These are phyloP conservation scores for Tyria jacobaeae DNA, from an alignment of 2,888 invertebrate genomes.

Conservation along the genomic window DNA sequence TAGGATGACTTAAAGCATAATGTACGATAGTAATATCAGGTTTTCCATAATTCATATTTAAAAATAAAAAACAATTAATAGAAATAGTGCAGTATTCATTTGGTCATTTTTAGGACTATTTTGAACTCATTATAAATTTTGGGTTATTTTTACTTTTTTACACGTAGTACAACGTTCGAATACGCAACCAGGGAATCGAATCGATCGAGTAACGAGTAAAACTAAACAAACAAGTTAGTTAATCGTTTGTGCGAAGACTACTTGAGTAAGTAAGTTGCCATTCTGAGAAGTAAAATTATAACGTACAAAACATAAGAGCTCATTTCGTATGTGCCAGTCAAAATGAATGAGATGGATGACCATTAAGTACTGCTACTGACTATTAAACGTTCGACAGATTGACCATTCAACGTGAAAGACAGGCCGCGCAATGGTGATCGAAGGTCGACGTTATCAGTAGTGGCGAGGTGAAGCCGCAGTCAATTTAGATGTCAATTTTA, in stretches of 20 bases:
- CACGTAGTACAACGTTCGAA: neutral
- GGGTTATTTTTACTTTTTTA: neutral
- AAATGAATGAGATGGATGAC: constrained; percentile 14
- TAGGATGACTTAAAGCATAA: constrained; percentile 9
- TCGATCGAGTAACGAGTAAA: neutral
- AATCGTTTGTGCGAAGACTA: neutral
- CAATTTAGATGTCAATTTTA: constrained; percentile 17
- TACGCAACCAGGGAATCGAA: neutral
- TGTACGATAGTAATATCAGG: neutral
- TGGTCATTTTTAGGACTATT: neutral
- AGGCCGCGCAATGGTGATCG: constrained; percentile 14
- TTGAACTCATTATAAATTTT: neutral
- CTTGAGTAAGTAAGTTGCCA: neutral
- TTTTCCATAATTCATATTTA: neutral
- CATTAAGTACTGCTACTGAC: constrained; percentile 10
- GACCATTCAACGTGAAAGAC: constrained; percentile 18
- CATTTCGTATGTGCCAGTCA: constrained; percentile 5
- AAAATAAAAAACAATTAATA: too few species aligned
- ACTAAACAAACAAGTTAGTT: neutral
- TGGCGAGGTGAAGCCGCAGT: constrained; percentile 11
- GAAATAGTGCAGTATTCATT: neutral
- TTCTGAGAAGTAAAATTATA: neutral
- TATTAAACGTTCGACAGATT: constrained; percentile 21
- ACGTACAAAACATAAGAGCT: neutral
- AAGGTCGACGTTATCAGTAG: constrained; percentile 13